phyloP scores from a whole-genome alignment of 2,888 invertebrate genomes.

The Orthonevra nobilis region DNA sequence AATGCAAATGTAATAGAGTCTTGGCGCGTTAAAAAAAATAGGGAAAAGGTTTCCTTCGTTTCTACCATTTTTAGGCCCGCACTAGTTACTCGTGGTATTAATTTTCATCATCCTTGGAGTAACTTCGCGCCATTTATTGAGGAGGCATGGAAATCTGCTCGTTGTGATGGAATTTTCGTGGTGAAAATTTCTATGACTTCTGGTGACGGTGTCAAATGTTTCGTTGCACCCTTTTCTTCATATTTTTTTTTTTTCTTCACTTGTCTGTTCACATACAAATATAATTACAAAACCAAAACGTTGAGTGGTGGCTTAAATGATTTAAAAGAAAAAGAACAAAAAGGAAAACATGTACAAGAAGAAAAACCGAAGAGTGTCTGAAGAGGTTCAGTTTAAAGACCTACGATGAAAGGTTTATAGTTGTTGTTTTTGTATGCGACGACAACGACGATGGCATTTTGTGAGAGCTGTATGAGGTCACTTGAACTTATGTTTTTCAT shows the following conservation, averaged over 20 bases:
- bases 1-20: conserved; percentile 51
- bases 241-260: conserved; percentile 4
- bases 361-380: conserved; percentile 43
- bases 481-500: conserved; percentile 20
- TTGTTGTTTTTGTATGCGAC: too few species aligned
- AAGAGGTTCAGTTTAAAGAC: conserved; percentile 58
- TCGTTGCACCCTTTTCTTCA: conserved; percentile 21
- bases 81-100: conserved; percentile 26
- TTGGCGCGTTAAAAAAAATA: conserved; percentile 1
- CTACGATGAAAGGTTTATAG: conserved; percentile 51
- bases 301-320: conserved; percentile 39
- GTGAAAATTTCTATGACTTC: conserved; percentile 60
- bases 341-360: conserved; percentile 26
- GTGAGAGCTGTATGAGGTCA: conserved; percentile 43
- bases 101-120: conserved; percentile 38
- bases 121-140: conserved; percentile 42
- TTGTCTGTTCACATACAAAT: conserved; percentile 2
- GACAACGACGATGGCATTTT: conserved; percentile 34
- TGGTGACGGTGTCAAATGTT: conserved; percentile 63
- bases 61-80: not conserved
- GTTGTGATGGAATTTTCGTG: conserved; percentile 24
- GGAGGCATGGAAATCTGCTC: conserved; percentile 18
- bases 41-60: conserved; percentile 37
- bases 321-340: conserved; percentile 4
- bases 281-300: conserved; percentile 45